Evolutionary conservation across 2,113 vertebrate genomes (phyloP), one percentile per base, ranked within the genome.

Genomic region (Tetrao urogallus): DNA sequence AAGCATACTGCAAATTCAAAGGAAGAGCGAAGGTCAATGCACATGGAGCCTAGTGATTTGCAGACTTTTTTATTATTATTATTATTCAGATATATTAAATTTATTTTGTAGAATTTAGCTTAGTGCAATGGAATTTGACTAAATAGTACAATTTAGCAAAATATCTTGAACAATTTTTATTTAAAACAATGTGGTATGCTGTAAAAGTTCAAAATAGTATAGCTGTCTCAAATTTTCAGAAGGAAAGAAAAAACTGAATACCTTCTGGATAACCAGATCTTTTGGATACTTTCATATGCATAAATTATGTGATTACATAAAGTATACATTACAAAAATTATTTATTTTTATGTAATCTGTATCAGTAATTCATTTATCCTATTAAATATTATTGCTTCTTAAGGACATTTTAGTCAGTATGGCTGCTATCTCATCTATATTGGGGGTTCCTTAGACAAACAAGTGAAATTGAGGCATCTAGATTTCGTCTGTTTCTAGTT

Each of bases 1-100:
- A 97, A 93, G 95, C 95, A 96, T 97, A 94, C 97, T 95, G 94
- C 78, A 92, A 86, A 97, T 93, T 95, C 92, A 77, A 81, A 95
- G 93, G 82, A 96, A 92, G 96, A 97, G 84, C 72, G 2, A 95
- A 98, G 97, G 97, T 97, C 97, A 97, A 1, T 52, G 76, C 78
- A 84, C 76, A 82, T 70, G 82, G 78, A 96, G 81, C 61, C 75
- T 90, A 69, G 58, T 93, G 94, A 90, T 96, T 96, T 96, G 90
- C 92, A 93, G 52, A 95, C 96, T 94, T 96, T 88, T 82, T 90
- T 93, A 40, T 96, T 89, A 43, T 43, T 43, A 43, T 43, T 82
- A 87, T 88, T 95, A 73, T 94, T 92, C 95, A 74, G 69, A 45
- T 83, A 75, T 83, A 90, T 95, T 94, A 87, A 95, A 94, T 93